Evolutionary conservation across 1,140 invertebrate genomes (phyloP).

Genomic region (Ditylenchus dipsaci): DNA sequence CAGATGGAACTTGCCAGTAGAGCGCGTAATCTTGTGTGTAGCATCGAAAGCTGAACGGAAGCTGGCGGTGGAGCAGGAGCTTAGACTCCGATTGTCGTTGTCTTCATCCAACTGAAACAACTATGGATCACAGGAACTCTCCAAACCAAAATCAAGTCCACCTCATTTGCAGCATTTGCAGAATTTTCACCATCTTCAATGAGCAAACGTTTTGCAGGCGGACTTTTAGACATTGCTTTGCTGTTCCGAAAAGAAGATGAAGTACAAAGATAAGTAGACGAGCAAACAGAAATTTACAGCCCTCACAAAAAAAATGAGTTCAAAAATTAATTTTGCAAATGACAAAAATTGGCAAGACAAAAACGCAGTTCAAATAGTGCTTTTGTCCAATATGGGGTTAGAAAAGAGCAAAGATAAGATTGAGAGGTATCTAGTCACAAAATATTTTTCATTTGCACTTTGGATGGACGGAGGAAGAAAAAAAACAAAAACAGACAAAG

Average conservation of each 20-base stretch:
- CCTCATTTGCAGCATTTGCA: not conserved
- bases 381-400: too few relatives aligned
- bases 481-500: too few relatives aligned
- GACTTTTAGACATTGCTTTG: not conserved
- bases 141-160: too few relatives aligned
- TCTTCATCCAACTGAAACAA: not conserved
- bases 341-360: too few relatives aligned
- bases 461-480: too few relatives aligned
- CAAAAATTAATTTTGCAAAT: conserved; percentile 9
- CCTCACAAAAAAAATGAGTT: not conserved
- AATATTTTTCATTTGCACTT: too few relatives aligned
- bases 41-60: conserved; percentile 30
- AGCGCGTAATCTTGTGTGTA: conserved; percentile 17
- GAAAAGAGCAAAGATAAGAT: too few relatives aligned
- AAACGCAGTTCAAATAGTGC: too few relatives aligned
- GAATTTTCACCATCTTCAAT: not conserved
- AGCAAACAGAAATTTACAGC: conserved; percentile 1
- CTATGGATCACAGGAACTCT: too few relatives aligned
- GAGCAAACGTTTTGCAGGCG: not conserved
- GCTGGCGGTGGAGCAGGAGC: not conserved
- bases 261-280: not conserved
- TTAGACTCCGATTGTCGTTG: not conserved
- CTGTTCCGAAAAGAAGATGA: not conserved
- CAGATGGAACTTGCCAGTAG: conserved; percentile 60
- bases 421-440: too few relatives aligned